Percentiles rank a stretch among this genome's conserved stretches.
Conservation (phyloP, 2,113 vertebrate genomes). For the Oreochromis spilurus region DNA sequence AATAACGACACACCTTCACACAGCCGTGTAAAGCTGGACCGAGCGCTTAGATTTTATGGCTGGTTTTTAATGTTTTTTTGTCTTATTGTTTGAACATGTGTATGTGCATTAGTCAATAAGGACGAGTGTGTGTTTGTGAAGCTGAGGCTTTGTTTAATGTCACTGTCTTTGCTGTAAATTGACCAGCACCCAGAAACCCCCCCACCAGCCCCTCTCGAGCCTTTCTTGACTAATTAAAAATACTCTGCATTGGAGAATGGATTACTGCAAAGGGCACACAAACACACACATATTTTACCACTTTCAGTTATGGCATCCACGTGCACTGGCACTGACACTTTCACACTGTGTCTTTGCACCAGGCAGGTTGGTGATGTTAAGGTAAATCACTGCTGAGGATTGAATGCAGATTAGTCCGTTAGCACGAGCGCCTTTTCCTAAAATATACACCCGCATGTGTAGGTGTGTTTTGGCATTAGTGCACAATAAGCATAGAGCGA, state of each 20-base stretch:
- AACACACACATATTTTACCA: not conserved
- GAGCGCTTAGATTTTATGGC: not conserved
- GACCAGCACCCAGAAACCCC: not conserved
- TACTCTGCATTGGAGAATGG: conserved; percentile 35
- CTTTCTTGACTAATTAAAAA: conserved; percentile 50
- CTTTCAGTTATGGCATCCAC: not conserved
- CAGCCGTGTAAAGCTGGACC: not conserved
- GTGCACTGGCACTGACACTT: not conserved
- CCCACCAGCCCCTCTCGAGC: not conserved
- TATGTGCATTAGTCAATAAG: not conserved
- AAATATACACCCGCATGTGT: not conserved
- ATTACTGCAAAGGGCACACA: conserved; percentile 42
- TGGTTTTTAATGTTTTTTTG: not conserved
- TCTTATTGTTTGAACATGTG: not conserved
- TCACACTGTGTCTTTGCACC: not conserved
- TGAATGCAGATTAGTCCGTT: conserved; percentile 1
- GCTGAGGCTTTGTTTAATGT: conserved; percentile 39
- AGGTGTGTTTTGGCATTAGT: not conserved
- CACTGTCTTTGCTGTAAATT: conserved; percentile 36
- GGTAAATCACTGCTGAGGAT: conserved; percentile 13
- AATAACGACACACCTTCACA: not conserved
- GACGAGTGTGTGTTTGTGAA: not conserved
- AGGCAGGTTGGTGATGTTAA: not conserved
- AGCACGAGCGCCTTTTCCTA: not conserved
- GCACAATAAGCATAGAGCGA: not conserved